Percentiles rank a stretch among this genome's conserved stretches.
Conservation (phyloP, 2,113 vertebrate species). For the Leptocoma aspasia region DNA sequence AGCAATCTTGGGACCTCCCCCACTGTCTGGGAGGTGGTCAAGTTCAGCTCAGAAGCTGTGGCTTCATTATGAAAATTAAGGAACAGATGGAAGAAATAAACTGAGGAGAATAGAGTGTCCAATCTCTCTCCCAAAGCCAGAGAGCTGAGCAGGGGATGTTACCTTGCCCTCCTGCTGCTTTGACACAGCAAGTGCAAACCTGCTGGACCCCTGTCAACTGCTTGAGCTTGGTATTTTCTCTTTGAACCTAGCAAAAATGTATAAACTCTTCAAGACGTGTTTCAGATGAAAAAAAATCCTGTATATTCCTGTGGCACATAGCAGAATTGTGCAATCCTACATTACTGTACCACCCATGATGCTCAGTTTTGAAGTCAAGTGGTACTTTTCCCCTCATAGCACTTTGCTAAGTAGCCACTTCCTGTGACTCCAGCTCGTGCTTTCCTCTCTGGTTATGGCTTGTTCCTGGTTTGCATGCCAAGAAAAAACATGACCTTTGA, state of each 20-base stretch:
- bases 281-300: not conserved
- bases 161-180: not conserved
- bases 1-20: not conserved
- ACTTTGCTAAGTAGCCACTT: not conserved
- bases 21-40: rapidly evolving
- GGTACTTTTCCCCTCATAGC: not conserved
- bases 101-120: not conserved
- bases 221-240: not conserved
- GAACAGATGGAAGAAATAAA: not conserved
- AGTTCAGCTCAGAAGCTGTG: not conserved
- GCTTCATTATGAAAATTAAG: not conserved
- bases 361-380: not conserved
- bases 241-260: not conserved
- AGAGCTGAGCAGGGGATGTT: not conserved
- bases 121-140: not conserved
- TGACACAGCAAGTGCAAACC: not conserved
- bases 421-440: not conserved
- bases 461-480: not conserved
- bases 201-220: not conserved
- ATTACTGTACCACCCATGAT: rapidly evolving
- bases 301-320: rapidly evolving
- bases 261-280: not conserved
- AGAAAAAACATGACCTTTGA: not conserved
- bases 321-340: not conserved
- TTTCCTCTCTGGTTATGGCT: not conserved